These are phyloP conservation scores for Whitmania pigra DNA, from an alignment of 1,140 invertebrate species.

Conservation along the genomic window DNA sequence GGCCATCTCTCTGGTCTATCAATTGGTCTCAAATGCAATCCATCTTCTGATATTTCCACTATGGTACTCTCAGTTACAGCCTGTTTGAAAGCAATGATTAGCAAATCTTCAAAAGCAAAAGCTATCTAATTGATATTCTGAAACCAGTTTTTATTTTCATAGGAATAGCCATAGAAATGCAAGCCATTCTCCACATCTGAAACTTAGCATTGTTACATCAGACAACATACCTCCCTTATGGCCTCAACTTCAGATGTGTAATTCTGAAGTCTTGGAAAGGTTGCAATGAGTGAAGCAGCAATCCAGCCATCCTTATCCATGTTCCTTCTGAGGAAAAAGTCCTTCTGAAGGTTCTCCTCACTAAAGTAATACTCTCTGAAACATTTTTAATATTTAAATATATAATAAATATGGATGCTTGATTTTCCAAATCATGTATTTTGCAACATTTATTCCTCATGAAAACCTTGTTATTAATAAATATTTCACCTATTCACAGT, in stretches of 20 bases:
- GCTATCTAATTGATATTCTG: too few relatives aligned
- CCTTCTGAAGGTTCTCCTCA: slow-evolving; percentile 82
- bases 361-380: slow-evolving; percentile 98
- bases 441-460: too few relatives aligned
- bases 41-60: slow-evolving; percentile 61
- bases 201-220: not conserved
- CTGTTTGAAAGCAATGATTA: slow-evolving; percentile 36
- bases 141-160: too few relatives aligned
- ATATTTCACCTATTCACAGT: too few relatives aligned
- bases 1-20: slow-evolving; percentile 74
- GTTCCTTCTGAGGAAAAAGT: slow-evolving; percentile 89
- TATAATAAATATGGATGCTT: too few relatives aligned
- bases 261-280: slow-evolving; percentile 80
- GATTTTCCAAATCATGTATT: too few relatives aligned
- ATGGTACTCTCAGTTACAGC: slow-evolving; percentile 66
- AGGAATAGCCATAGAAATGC: not conserved
- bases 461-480: too few relatives aligned
- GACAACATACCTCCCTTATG: slow-evolving; percentile 45
- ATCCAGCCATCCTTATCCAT: slow-evolving; percentile 89
- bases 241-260: slow-evolving; percentile 70
- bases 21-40: slow-evolving; percentile 65
- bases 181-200: not conserved
- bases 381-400: slow-evolving; percentile 30
- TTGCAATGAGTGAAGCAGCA: slow-evolving; percentile 79
- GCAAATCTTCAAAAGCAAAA: not conserved